Percentiles rank a stretch among this genome's conserved stretches.
Evolutionary conservation across 2,888 invertebrate genomes (phyloP).

Genomic region (Pollenia angustigena): DNA sequence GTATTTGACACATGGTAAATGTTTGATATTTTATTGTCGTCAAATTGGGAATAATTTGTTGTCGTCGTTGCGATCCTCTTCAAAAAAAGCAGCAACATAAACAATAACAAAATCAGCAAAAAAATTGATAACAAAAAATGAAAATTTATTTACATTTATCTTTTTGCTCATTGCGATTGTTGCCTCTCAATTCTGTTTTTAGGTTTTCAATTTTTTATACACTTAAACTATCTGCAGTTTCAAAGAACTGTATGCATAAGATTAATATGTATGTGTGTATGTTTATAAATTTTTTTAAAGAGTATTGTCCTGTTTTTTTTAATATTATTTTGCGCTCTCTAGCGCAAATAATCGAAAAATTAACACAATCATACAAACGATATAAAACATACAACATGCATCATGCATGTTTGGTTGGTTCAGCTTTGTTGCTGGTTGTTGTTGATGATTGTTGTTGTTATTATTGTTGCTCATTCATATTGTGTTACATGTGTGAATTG

Average conservation of each 20-base stretch:
- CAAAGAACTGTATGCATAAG: neutral
- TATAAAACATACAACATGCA: conserved; percentile 44
- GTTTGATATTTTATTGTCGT: conserved; percentile 73
- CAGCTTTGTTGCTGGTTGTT: neutral
- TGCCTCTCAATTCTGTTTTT: conserved; percentile 42
- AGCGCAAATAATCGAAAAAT: conserved; percentile 58
- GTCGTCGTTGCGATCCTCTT: conserved; percentile 2
- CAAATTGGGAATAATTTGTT: conserved; percentile 69
- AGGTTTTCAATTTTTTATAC: neutral
- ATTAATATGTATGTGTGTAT: neutral
- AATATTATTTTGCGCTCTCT: neutral
- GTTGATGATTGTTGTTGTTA: conserved; percentile 32
- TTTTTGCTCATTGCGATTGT: conserved; percentile 30
- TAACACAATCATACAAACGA: conserved; percentile 34
- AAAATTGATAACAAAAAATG: conserved; percentile 46
- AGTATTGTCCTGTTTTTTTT: conserved; percentile 51
- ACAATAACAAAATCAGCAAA: neutral
- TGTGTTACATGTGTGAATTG: conserved; percentile 80
- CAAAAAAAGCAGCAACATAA: neutral
- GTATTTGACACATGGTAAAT: conserved; percentile 66
- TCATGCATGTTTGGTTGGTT: conserved; percentile 50
- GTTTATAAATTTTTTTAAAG: neutral
- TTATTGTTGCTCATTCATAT: conserved; percentile 69
- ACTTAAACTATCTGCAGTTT: neutral
- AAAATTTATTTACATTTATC: conserved; percentile 73